Conservation (phyloP, 2,888 invertebrate genomes). For the Spisula solida region DNA sequence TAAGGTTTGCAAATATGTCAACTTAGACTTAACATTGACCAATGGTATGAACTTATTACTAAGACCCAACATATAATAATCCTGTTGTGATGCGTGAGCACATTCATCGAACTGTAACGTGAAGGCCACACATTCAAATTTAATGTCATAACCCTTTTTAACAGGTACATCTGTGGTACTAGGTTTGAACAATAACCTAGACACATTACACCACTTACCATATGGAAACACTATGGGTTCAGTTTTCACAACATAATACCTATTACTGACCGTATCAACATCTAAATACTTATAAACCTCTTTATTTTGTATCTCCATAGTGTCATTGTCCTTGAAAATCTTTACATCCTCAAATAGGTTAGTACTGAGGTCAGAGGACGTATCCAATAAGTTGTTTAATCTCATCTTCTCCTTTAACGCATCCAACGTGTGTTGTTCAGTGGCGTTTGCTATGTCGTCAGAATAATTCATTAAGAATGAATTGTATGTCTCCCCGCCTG, state of each 20-base stretch:
- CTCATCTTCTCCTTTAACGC: background rate
- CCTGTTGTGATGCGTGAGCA: background rate
- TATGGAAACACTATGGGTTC: background rate
- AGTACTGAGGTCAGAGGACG: background rate
- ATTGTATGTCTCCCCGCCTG: too few species aligned
- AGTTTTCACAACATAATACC: background rate
- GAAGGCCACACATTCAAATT: background rate
- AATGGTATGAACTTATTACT: background rate
- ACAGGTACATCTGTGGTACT: background rate
- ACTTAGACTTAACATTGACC: background rate
- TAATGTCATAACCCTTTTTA: background rate
- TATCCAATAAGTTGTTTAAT: background rate
- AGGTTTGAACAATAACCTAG: background rate
- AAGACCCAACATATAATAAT: background rate
- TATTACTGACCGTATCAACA: background rate
- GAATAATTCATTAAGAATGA: background rate
- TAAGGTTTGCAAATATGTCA: background rate
- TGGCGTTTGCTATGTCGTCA: background rate
- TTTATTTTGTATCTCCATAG: background rate
- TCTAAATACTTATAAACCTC: background rate
- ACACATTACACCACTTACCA: constrained; percentile 1
- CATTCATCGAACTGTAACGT: background rate
- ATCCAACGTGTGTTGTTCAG: background rate
- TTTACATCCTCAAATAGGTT: background rate
- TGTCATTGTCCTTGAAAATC: background rate